A percentile compares a stretch with the other conserved stretches of the same genome.
Conservation (phyloP, 2,113 vertebrate genomes). For the Scartelaos histophorus region DNA sequence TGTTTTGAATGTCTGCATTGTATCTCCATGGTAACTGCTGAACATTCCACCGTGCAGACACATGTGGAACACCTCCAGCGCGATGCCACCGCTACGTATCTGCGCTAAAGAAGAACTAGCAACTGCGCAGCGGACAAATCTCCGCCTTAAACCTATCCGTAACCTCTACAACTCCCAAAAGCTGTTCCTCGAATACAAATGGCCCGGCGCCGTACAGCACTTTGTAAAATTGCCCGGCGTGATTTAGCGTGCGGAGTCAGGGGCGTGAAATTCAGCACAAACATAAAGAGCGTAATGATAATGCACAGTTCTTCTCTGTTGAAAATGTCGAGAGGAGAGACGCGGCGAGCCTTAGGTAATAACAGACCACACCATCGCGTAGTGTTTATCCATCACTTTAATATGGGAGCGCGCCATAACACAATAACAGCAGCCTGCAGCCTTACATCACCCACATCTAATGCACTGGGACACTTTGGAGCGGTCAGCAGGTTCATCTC, state of each 20-base stretch:
- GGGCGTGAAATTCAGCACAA: conserved; percentile 9
- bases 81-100: no score
- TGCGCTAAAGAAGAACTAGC: neutral
- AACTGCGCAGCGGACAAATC: neutral
- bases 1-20: no score
- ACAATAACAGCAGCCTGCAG: conserved; percentile 12
- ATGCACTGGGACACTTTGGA: conserved; percentile 4
- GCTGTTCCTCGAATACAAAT: neutral
- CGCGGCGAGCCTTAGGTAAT: conserved; percentile 5
- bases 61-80: no score
- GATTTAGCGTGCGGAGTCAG: neutral
- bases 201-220: neutral
- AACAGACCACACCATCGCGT: neutral
- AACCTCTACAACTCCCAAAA: neutral
- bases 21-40: no score
- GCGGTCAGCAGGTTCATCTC: conserved; percentile 8
- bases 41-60: no score
- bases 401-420: conserved; percentile 9
- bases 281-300: conserved; percentile 7
- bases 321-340: neutral
- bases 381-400: conserved; percentile 15
- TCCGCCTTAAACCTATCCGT: neutral
- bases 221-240: neutral
- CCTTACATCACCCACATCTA: conserved; percentile 1
- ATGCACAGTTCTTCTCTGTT: neutral